Base-by-base conservation (phyloP, 2,797 vertebrate genomes). In the Sebastolobus altivelis region DNA sequence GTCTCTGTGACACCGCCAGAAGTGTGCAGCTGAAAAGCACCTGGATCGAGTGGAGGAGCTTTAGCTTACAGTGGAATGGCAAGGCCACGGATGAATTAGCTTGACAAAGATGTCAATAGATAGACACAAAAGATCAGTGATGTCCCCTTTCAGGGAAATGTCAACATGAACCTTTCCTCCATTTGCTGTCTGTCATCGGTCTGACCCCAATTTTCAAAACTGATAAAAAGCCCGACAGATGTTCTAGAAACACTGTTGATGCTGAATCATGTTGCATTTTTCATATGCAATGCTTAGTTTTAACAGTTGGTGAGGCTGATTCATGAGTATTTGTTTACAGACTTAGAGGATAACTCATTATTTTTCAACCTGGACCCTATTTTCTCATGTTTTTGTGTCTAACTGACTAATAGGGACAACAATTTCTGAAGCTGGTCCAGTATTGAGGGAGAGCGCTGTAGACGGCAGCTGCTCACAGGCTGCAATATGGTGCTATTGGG, bases 41-140 rank as follows among this genome's bases (percentile, higher is more conserved):
- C 31, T 52, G 20, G 4, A 55, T 33, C 29, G 55, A 60, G 20
- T 33, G 52, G 59, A 33, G 4, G 22, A 72, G 18, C 61, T 11
- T 75, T 25, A 60, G 13, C 13, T 79, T 29, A 13, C 46, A 40
- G 29, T 46, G 33, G 13, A 67, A 77, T 12, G 13, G 13, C 31
- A 56, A 62, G 9, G 12, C 63, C 27, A 71, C 2, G 1, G 14
- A 60, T 70, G 18, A 75, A 60, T 33, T 62, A 31, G 7, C 35
- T 63, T 31, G 8, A 72, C 14, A 80, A 33, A 59, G 3, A 80
- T 37, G 14, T 77, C 71, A 81, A 73, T 35, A 71, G 14, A 49
- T 3, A 20, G n/a, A 74, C 33, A 63, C 46, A 62, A n/a, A 67
- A n/a, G 35, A 40, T 46, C 31, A 72, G 13, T 54, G 29, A 68